phyloP scores from a whole-genome alignment of 2,113 vertebrate genomes.

The Entelurus aequoreus region DNA sequence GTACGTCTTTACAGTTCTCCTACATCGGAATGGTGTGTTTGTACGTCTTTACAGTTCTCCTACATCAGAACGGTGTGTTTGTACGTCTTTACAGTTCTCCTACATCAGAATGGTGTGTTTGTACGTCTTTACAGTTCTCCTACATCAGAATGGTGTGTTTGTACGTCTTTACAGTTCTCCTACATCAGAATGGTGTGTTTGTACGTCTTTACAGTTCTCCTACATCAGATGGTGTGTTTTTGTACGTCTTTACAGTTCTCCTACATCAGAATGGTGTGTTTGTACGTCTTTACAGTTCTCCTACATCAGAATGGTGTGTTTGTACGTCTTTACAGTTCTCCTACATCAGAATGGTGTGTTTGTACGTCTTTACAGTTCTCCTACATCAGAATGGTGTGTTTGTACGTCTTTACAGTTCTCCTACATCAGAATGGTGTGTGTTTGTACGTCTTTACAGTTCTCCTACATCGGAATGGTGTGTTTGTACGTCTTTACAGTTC shows the following conservation, averaged over 20 bases:
- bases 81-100: conserved; percentile 58
- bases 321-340: conserved; percentile 58
- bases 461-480: not conserved
- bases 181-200: not conserved
- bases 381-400: not conserved
- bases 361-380: conserved; percentile 57
- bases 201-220: conserved; percentile 58
- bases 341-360: not conserved
- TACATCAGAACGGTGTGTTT: not conserved
- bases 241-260: conserved; percentile 58
- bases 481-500: not conserved
- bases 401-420: conserved; percentile 58
- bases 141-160: not conserved
- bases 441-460: conserved; percentile 71
- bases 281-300: conserved; percentile 58
- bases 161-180: conserved; percentile 58
- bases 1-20: conserved; percentile 58
- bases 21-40: not conserved
- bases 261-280: not conserved
- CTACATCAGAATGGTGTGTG: not conserved
- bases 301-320: not conserved
- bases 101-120: not conserved
- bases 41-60: conserved; percentile 58
- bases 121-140: conserved; percentile 58
- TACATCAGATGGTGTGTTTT: not conserved